Conservation (phyloP, 2,888 invertebrate species). For the Lasius fuliginosus region DNA sequence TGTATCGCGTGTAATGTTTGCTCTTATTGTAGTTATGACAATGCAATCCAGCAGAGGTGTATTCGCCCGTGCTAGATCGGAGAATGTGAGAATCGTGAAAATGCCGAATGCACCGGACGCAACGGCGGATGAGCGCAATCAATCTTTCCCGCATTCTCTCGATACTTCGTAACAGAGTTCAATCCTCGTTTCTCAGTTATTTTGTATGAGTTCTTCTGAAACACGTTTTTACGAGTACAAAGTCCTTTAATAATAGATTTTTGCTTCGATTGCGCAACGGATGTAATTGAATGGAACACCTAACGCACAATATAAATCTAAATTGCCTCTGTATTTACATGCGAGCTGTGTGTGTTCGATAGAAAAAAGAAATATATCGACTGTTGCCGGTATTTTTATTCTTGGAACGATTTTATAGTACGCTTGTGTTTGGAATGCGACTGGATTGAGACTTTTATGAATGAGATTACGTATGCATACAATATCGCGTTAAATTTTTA, state of each 20-base stretch:
- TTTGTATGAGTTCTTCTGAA: not conserved
- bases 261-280: not conserved
- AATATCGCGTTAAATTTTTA: not conserved
- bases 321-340: slow-evolving; percentile 33
- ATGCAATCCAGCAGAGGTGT: not conserved
- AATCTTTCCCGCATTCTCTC: slow-evolving; percentile 5
- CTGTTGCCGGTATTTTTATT: not conserved
- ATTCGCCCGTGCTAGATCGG: not conserved
- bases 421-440: not conserved
- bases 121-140: not conserved
- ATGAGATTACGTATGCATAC: not conserved
- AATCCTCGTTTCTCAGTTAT: not conserved
- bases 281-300: slow-evolving; percentile 21
- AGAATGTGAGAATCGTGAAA: not conserved
- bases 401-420: not conserved
- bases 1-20: not conserved
- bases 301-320: slow-evolving; percentile 27
- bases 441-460: not conserved
- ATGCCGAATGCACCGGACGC: not conserved
- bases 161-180: not conserved
- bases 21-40: not conserved
- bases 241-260: not conserved
- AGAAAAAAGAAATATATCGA: not conserved
- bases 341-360: not conserved
- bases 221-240: not conserved